These are phyloP conservation scores for Uromys caudimaculatus DNA, from an alignment of 2,797 vertebrate genomes.

Conservation along the genomic window DNA sequence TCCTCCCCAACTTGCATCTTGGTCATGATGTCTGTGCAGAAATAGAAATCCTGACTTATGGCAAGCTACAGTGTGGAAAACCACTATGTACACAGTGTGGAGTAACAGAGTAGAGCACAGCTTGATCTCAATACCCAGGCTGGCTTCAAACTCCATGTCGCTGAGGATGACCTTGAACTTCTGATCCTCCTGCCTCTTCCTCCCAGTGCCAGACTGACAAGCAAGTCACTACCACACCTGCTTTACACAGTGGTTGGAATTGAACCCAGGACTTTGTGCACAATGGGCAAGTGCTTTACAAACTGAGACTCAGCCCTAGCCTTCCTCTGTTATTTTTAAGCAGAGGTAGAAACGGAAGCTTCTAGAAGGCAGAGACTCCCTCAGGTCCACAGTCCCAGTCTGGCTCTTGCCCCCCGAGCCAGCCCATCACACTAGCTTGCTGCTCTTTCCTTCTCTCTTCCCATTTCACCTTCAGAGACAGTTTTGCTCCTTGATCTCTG, in stretches of 20 bases:
- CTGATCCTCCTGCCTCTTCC: background rate
- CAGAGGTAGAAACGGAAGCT: background rate
- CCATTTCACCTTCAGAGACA: constrained; percentile 68
- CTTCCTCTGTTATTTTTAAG: background rate
- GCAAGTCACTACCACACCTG: too few species aligned
- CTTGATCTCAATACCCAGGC: background rate
- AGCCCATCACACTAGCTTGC: background rate
- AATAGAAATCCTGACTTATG: background rate
- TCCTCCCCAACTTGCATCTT: too few species aligned
- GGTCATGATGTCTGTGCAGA: too few species aligned
- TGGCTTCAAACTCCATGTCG: too few species aligned
- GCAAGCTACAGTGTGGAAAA: background rate
- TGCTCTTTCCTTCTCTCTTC: background rate
- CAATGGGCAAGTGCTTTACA: too few species aligned
- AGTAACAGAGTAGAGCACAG: background rate
- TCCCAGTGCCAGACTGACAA: background rate
- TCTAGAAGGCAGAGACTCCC: background rate
- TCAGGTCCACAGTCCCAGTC: background rate
- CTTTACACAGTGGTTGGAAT: background rate
- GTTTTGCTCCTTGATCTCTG: constrained; percentile 80
- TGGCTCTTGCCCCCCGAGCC: background rate
- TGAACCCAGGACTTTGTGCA: background rate
- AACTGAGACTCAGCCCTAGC: background rate
- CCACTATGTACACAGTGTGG: background rate
- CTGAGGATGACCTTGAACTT: background rate